A percentile compares a stretch with the other conserved stretches of the same genome.
These are phyloP conservation scores for Phengaris alcon DNA, from an alignment of 2,888 invertebrate genomes.

Conservation along the genomic window DNA sequence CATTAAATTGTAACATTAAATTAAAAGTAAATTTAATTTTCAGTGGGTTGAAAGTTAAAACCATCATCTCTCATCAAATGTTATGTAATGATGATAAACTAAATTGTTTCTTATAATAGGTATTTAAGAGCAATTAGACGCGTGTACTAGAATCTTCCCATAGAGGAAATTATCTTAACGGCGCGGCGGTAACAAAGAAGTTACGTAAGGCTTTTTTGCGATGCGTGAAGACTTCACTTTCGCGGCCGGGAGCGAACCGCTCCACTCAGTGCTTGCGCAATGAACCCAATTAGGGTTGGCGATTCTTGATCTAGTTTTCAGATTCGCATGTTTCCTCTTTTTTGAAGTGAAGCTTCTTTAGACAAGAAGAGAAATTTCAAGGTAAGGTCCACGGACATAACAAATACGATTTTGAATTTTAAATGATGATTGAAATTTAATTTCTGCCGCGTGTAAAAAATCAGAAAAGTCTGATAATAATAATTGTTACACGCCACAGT, in stretches of 20 bases:
- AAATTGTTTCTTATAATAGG: slow-evolving; percentile 22
- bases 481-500: too few relatives aligned
- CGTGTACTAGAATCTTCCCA: not conserved
- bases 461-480: too few relatives aligned
- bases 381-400: too few relatives aligned
- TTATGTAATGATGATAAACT: not conserved
- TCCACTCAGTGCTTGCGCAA: slow-evolving; percentile 55
- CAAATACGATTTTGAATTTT: too few relatives aligned
- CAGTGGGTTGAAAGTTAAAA: not conserved
- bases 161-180: slow-evolving; percentile 28
- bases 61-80: not conserved
- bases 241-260: slow-evolving; percentile 47
- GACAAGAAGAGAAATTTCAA: too few relatives aligned
- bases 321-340: not conserved
- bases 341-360: too few relatives aligned
- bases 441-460: too few relatives aligned
- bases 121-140: not conserved
- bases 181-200: slow-evolving; percentile 46
- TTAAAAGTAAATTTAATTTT: not conserved
- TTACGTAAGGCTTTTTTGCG: slow-evolving; percentile 72
- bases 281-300: slow-evolving; percentile 37
- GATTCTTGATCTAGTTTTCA: not conserved
- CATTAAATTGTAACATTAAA: not conserved
- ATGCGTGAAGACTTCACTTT: slow-evolving; percentile 58
- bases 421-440: too few relatives aligned